phyloP scores from a whole-genome alignment of 2,888 invertebrate species.

The Sympetrum striolatum region DNA sequence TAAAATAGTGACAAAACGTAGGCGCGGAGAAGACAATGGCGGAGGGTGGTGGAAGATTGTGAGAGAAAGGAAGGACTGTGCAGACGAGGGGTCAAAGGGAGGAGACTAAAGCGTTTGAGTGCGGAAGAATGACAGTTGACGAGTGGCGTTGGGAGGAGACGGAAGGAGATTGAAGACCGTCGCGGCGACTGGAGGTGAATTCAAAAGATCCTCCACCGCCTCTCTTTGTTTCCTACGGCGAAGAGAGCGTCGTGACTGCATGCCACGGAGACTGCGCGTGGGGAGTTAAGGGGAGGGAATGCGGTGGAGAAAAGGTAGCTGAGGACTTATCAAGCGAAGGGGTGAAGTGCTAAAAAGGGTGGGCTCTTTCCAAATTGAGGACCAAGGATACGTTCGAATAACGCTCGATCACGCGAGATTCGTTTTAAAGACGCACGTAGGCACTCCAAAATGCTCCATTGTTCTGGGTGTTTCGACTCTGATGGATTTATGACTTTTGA shows the following conservation, averaged over 20 bases:
- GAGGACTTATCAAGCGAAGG: neutral
- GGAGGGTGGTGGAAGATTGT: too few species aligned
- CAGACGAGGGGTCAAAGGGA: neutral
- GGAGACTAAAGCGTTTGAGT: neutral
- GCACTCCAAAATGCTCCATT: neutral
- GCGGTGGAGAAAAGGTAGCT: neutral
- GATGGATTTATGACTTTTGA: too few species aligned
- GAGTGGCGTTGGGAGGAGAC: neutral
- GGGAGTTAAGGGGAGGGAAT: neutral
- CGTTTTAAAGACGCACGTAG: neutral
- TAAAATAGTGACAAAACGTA: too few species aligned
- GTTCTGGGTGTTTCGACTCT: neutral
- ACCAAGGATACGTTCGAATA: neutral
- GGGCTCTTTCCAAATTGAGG: neutral
- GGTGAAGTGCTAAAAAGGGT: neutral
- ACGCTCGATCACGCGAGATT: neutral
- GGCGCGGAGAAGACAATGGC: too few species aligned
- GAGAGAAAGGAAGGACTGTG: too few species aligned
- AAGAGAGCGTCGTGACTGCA: neutral
- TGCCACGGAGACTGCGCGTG: neutral
- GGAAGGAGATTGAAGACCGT: neutral
- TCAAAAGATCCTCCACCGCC: neutral
- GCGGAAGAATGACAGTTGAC: neutral
- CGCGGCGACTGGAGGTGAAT: neutral
- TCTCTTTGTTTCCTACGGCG: neutral